These are phyloP conservation scores for Phyllotreta striolata DNA, from an alignment of 2,888 invertebrate genomes.

Conservation along the genomic window DNA sequence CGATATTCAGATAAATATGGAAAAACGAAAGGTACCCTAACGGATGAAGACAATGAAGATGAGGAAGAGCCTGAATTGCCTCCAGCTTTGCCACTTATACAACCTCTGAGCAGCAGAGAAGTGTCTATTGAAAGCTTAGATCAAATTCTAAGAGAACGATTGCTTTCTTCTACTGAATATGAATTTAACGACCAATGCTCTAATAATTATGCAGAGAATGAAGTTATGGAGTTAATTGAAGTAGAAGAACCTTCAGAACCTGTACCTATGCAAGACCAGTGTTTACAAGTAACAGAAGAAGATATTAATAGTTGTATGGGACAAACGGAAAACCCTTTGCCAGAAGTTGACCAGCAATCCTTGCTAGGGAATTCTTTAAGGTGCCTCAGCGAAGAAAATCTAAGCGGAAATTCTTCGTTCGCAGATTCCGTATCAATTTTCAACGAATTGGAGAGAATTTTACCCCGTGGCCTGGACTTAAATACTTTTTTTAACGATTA, in stretches of 20 bases:
- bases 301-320: constrained; percentile 90
- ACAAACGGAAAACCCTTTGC: constrained; percentile 71
- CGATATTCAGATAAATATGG: constrained; percentile 43
- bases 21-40: constrained; percentile 48
- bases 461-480: constrained; percentile 69
- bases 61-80: constrained; percentile 83
- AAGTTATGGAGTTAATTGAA: constrained; percentile 81
- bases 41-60: constrained; percentile 69
- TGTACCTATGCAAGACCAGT: constrained; percentile 86
- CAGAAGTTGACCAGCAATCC: constrained; percentile 76
- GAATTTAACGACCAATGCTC: constrained; percentile 60
- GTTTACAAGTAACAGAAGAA: constrained; percentile 91
- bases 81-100: constrained; percentile 81
- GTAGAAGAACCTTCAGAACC: constrained; percentile 80
- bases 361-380: constrained; percentile 84
- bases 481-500: constrained; percentile 68
- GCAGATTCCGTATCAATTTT: constrained; percentile 76
- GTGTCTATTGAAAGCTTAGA: constrained; percentile 85
- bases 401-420: constrained; percentile 90
- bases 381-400: constrained; percentile 89
- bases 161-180: constrained; percentile 62
- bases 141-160: constrained; percentile 76
- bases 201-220: constrained; percentile 65
- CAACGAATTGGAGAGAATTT: constrained; percentile 72
- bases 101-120: constrained; percentile 81